Conservation (phyloP, 1,140 invertebrate genomes). For the Philopotamus ludificatus region DNA sequence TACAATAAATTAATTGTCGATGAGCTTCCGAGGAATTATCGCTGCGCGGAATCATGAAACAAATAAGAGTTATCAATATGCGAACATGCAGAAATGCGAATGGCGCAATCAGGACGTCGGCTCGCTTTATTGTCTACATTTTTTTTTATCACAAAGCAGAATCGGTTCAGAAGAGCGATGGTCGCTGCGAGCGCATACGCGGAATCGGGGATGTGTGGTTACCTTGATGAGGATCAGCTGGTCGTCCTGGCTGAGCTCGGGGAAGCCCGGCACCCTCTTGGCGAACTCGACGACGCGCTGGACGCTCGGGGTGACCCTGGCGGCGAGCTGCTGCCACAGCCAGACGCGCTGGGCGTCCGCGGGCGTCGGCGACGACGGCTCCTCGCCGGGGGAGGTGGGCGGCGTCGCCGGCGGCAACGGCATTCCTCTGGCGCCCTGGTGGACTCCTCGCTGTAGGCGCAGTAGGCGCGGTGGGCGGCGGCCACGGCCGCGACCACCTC, state of each 20-base stretch:
- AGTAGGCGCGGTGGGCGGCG: conserved; percentile 87
- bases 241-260: conserved; percentile 84
- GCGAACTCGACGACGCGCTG: conserved; percentile 93
- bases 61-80: too few relatives aligned
- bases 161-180: too few relatives aligned
- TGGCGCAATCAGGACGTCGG: too few relatives aligned
- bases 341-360: conserved; percentile 61
- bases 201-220: too few relatives aligned
- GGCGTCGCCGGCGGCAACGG: conserved; percentile 65
- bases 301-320: conserved; percentile 79
- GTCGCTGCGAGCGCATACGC: too few relatives aligned
- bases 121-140: too few relatives aligned
- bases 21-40: too few relatives aligned
- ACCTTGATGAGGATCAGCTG: conserved; percentile 93
- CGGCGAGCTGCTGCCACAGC: conserved; percentile 76
- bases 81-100: too few relatives aligned
- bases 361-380: conserved; percentile 62
- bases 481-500: conserved; percentile 69
- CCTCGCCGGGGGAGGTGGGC: conserved; percentile 62
- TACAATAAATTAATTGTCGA: too few relatives aligned
- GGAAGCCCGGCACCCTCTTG: conserved; percentile 88
- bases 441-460: conserved; percentile 87
- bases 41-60: too few relatives aligned
- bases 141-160: too few relatives aligned
- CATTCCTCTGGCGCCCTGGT: conserved; percentile 50